Evolutionary conservation across 2,888 invertebrate species (phyloP).

Genomic region (Drosophila atripex): DNA sequence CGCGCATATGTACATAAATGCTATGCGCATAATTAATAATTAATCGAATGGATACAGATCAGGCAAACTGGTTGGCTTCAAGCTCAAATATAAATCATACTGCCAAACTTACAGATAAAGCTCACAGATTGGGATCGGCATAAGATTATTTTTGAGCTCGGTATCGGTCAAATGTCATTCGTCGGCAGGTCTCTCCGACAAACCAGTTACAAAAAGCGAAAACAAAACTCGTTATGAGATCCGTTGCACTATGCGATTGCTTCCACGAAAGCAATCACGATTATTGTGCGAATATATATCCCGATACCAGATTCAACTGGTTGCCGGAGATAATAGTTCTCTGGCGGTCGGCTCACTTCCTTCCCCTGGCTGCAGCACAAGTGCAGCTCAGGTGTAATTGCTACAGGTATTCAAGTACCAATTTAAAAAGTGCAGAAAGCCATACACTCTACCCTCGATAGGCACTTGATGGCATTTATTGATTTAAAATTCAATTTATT

Average conservation of each 20-base stretch:
- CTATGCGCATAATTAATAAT: conserved; percentile 33
- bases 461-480: conserved; percentile 4
- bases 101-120: no score
- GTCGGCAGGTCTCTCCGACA: conserved; percentile 3
- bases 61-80: conserved; percentile 14
- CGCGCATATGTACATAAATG: not conserved
- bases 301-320: conserved; percentile 40
- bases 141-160: conserved; percentile 7
- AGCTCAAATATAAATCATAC: conserved; percentile 17
- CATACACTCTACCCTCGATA: not conserved
- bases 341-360: conserved; percentile 23
- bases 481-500: not conserved
- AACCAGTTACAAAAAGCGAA: conserved; percentile 30
- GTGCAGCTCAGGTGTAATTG: conserved; percentile 31
- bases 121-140: conserved; percentile 3
- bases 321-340: conserved; percentile 43
- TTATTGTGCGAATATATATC: conserved; percentile 20
- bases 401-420: conserved; percentile 9
- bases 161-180: conserved; percentile 37
- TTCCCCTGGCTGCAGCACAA: conserved; percentile 23
- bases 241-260: conserved; percentile 20
- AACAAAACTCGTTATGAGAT: conserved; percentile 37
- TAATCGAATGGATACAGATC: conserved; percentile 35
- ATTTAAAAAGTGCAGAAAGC: conserved; percentile 11
- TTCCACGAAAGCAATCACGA: conserved; percentile 42